Conservation (phyloP, 2,797 vertebrate genomes). For the Simalia tracyae region DNA sequence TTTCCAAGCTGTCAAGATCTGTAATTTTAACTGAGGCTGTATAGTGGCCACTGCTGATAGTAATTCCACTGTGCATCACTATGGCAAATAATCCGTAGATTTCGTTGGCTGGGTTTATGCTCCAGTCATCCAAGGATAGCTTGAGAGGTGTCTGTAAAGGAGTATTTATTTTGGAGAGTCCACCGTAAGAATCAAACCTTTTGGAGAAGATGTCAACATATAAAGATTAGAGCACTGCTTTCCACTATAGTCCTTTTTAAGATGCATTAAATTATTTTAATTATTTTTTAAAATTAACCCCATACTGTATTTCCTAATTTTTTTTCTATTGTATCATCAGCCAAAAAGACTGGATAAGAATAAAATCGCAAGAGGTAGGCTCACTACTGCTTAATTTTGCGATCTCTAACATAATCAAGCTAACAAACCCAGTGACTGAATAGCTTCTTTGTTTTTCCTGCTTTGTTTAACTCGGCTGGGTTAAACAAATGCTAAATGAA, state of each 20-base stretch:
- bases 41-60: slow-evolving; percentile 97
- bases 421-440: neutral
- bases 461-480: neutral
- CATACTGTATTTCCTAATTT: neutral
- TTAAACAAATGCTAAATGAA: too few species aligned
- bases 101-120: slow-evolving; percentile 82
- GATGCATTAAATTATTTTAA: rapidly evolving
- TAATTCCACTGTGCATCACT: slow-evolving; percentile 97
- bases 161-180: slow-evolving; percentile 95
- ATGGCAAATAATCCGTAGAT: slow-evolving; percentile 91
- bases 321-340: neutral
- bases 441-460: neutral
- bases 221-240: neutral
- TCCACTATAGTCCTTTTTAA: rapidly evolving
- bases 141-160: slow-evolving; percentile 89
- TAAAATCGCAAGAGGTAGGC: neutral
- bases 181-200: slow-evolving; percentile 91
- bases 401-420: neutral
- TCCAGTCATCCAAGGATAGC: slow-evolving; percentile 93
- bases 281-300: neutral
- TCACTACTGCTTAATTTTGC: neutral
- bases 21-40: slow-evolving; percentile 90
- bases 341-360: neutral
- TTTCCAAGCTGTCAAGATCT: slow-evolving; percentile 76
- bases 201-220: slow-evolving; percentile 4